Evolutionary conservation across 2,797 vertebrate genomes (phyloP).

Genomic region (Molossus molossus): DNA sequence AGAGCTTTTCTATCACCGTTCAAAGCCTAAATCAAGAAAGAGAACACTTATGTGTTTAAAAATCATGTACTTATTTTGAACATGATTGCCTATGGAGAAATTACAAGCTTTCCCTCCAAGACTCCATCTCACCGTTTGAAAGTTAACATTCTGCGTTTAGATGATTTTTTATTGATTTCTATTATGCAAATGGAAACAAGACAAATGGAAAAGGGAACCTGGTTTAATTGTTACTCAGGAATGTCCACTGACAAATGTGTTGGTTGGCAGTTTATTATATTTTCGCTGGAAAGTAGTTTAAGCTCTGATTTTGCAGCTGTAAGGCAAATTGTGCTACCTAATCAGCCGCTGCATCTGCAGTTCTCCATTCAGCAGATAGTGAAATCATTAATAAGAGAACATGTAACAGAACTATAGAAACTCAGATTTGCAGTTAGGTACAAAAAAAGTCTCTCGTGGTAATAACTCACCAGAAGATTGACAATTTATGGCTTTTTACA

Average conservation of each 20-base stretch:
- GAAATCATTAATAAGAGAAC: conserved; percentile 84
- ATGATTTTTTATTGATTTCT: conserved; percentile 73
- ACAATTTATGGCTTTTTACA: conserved; percentile 86
- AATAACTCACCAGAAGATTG: conserved; percentile 82
- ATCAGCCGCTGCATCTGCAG: conserved; percentile 75
- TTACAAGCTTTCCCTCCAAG: conserved; percentile 9
- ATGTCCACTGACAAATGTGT: conserved; percentile 41
- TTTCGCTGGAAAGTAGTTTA: conserved; percentile 83
- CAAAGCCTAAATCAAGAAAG: conserved; percentile 65
- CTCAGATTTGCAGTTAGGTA: conserved; percentile 78
- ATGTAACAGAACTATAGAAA: conserved; percentile 80
- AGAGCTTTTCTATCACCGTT: conserved; percentile 59
- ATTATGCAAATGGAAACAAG: conserved; percentile 64
- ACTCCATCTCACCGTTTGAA: background rate
- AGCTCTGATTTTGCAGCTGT: conserved; percentile 84
- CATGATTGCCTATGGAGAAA: conserved; percentile 31
- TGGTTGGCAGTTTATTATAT: conserved; percentile 73
- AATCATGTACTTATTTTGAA: conserved; percentile 69
- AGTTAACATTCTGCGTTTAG: conserved; percentile 52
- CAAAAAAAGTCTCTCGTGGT: conserved; percentile 84
- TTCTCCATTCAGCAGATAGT: conserved; percentile 76
- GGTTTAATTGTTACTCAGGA: conserved; percentile 61
- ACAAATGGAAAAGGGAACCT: conserved; percentile 53
- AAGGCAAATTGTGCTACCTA: conserved; percentile 82
- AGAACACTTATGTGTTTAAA: conserved; percentile 56